Evolutionary conservation across 2,888 invertebrate genomes (phyloP).

Genomic region (Therioaphis trifolii): DNA sequence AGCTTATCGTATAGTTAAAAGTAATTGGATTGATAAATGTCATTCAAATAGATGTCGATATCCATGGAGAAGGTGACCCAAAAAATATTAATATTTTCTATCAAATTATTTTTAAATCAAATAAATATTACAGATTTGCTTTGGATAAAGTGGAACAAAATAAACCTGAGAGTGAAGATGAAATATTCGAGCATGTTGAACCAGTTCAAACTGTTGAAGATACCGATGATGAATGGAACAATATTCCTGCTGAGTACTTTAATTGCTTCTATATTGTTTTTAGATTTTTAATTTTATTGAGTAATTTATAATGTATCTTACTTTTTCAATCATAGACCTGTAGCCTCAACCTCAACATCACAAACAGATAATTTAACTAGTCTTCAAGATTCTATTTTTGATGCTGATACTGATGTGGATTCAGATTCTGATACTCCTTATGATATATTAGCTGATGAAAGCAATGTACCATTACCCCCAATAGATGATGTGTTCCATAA

Average conservation of each 20-base stretch:
- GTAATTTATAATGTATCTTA: not conserved
- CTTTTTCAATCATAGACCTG: not conserved
- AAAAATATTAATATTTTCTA: not conserved
- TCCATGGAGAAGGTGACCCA: conserved; percentile 74
- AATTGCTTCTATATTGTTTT: not conserved
- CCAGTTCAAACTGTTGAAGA: conserved; percentile 66
- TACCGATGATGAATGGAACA: conserved; percentile 61
- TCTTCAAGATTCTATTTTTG: conserved; percentile 50
- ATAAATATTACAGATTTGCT: conserved; percentile 70
- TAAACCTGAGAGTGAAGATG: conserved; percentile 72
- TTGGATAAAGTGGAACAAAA: conserved; percentile 71
- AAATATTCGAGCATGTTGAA: conserved; percentile 70
- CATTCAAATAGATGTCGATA: conserved; percentile 73
- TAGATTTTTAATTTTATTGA: not conserved
- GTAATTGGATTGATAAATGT: conserved; percentile 81
- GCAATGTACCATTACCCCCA: conserved; percentile 13
- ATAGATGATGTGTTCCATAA: conserved; percentile 22
- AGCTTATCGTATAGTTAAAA: conserved; percentile 73
- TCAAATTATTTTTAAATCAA: not conserved
- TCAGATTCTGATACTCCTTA: conserved; percentile 54
- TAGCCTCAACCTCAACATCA: conserved; percentile 53
- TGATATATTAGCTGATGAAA: conserved; percentile 38
- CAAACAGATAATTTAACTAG: conserved; percentile 1
- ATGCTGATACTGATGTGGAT: conserved; percentile 64
- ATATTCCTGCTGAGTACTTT: not conserved